A percentile compares a stretch with the other conserved stretches of the same genome.
These are phyloP conservation scores for Idaea dimidiata DNA, from an alignment of 2,888 invertebrate species.

Conservation along the genomic window DNA sequence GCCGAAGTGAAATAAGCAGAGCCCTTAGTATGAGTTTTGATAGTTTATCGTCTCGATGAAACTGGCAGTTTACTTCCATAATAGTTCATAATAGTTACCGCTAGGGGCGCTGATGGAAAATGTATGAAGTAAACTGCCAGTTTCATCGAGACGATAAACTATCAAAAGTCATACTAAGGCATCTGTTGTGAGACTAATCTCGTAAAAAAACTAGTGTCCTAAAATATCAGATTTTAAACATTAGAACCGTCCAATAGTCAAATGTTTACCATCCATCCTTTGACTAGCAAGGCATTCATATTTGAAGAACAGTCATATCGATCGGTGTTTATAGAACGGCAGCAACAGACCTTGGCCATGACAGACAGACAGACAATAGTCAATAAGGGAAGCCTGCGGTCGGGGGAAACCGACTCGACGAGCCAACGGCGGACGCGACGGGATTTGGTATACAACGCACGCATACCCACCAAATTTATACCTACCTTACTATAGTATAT, in stretches of 20 bases:
- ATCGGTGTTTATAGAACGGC: not conserved
- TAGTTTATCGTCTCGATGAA: too few relatives aligned
- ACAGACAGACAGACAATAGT: constrained; percentile 57
- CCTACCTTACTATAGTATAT: not conserved
- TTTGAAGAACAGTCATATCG: not conserved
- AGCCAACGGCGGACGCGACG: constrained; percentile 12
- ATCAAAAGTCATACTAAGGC: too few relatives aligned
- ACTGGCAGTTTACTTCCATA: too few relatives aligned
- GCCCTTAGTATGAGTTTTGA: too few relatives aligned
- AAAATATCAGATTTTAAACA: too few relatives aligned
- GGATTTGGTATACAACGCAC: constrained; percentile 47
- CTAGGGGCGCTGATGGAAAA: too few relatives aligned
- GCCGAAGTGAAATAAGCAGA: too few relatives aligned
- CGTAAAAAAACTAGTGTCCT: too few relatives aligned
- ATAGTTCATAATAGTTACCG: too few relatives aligned
- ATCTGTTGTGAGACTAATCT: too few relatives aligned
- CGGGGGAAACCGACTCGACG: constrained; percentile 56
- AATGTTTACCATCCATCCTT: not conserved
- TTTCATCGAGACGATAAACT: too few relatives aligned
- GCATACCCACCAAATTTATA: constrained; percentile 8
- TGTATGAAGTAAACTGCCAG: too few relatives aligned
- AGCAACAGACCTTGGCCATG: constrained; percentile 17
- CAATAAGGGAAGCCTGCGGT: constrained; percentile 70
- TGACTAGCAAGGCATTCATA: not conserved
- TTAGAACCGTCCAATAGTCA: constrained; percentile 10